Conservation (phyloP, 2,113 vertebrate species). For the Nothobranchius kuhntae region DNA sequence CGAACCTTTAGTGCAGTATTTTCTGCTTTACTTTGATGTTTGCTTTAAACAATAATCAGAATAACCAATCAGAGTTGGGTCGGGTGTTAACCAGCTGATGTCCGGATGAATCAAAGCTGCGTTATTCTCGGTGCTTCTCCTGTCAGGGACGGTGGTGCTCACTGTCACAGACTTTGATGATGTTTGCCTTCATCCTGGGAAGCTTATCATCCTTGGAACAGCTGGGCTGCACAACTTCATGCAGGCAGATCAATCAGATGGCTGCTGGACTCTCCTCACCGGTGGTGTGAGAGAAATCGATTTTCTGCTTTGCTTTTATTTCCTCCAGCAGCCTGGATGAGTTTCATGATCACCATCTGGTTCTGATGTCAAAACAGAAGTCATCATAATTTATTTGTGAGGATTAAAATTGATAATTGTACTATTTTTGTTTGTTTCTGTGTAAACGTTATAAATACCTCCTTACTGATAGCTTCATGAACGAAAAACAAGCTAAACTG, state of each 20-base stretch:
- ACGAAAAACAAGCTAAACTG: too few relatives aligned
- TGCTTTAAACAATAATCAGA: not conserved
- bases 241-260: not conserved
- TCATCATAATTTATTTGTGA: too few relatives aligned
- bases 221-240: not conserved
- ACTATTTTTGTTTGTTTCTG: too few relatives aligned
- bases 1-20: not conserved
- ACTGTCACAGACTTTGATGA: not conserved
- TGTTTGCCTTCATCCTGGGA: not conserved
- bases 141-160: not conserved
- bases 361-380: too few relatives aligned
- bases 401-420: too few relatives aligned
- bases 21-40: not conserved
- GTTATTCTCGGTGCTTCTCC: not conserved
- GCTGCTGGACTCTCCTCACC: not conserved
- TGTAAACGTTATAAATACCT: too few relatives aligned
- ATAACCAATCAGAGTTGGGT: not conserved
- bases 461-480: too few relatives aligned
- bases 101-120: too few relatives aligned
- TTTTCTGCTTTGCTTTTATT: not conserved
- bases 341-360: not conserved
- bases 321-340: not conserved
- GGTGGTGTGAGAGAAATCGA: not conserved
- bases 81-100: not conserved
- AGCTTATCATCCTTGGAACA: not conserved